Evolutionary conservation across 2,113 vertebrate genomes (phyloP).

Genomic region (Solea senegalensis): DNA sequence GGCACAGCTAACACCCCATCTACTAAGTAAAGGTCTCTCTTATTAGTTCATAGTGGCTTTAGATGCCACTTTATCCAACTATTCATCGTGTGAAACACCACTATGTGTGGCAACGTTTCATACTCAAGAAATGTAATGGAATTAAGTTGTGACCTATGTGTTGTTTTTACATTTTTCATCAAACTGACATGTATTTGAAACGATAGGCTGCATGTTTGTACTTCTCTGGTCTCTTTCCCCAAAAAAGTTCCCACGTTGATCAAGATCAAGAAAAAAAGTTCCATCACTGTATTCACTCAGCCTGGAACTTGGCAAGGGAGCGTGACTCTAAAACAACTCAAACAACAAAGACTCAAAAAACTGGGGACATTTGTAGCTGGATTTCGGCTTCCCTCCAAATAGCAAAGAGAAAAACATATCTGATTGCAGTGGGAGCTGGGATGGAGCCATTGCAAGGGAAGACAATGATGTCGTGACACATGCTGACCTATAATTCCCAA

Average conservation of each 20-base stretch:
- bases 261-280: conserved; percentile 12
- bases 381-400: conserved; percentile 30
- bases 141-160: not conserved
- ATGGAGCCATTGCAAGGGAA: conserved; percentile 52
- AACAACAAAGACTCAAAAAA: conserved; percentile 33
- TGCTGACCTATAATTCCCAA: conserved; percentile 78
- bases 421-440: conserved; percentile 41
- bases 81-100: not conserved
- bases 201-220: not conserved
- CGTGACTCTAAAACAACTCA: conserved; percentile 1
- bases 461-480: conserved; percentile 69
- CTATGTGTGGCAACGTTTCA: not conserved
- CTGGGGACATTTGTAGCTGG: conserved; percentile 21
- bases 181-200: not conserved
- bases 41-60: no score
- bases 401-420: conserved; percentile 45
- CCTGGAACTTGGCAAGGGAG: conserved; percentile 1
- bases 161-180: not conserved
- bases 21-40: no score
- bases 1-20: no score
- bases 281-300: not conserved
- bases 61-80: no score
- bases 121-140: not conserved
- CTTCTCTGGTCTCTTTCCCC: not conserved
- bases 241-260: not conserved